Base-by-base conservation (phyloP, 2,888 invertebrate species). In the Euzophera pinguis region DNA sequence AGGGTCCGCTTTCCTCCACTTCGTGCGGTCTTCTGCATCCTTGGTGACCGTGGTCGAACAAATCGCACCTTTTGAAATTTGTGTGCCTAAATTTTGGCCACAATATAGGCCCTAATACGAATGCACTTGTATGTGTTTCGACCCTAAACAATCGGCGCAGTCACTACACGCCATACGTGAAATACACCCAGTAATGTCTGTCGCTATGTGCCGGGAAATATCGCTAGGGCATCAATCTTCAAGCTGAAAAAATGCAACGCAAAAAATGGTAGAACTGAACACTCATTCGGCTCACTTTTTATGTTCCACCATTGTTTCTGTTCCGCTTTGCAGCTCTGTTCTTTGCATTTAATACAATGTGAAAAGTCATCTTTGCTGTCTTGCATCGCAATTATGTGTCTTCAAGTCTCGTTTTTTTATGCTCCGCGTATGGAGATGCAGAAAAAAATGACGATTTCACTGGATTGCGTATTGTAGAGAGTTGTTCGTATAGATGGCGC, bases 341-440 rank as follows among this genome's bases (percentile, higher is more conserved):
- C 49, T 49, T 49, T 39, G 49, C 39, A 49, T 22, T 22, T 38
- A 39, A 49, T 34, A 45, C 49, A 49, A 49, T 49, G 38, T 49
- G 38, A 49, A 39, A 49, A 49, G 49, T 49, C 49, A 49, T 49
- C 27, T 49, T 48, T 27, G 27, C 49, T 49, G 45, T 45, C 49
- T 49, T 49, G 38, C 45, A 49, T 38, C n/a, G 49, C 49, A 49
- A 49, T 49, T 49, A 49, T 39, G 39, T 37, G 32, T 45, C 45
- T n/a, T 49, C 38, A 27, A 49, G 39, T 29, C 22, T 32, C 1
- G 5, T 22, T 39, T 39, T 49, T 45, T 49, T 38, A 13, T 38
- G 48, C 17, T 32, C 16, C 8, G 32, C 13, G 34, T 35, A 22
- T 34, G 29, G 16, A 37, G 37, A 29, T 48, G 48, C 48, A 17